Conservation (phyloP, 1,140 invertebrate genomes). For the Eriosoma lanigerum region DNA sequence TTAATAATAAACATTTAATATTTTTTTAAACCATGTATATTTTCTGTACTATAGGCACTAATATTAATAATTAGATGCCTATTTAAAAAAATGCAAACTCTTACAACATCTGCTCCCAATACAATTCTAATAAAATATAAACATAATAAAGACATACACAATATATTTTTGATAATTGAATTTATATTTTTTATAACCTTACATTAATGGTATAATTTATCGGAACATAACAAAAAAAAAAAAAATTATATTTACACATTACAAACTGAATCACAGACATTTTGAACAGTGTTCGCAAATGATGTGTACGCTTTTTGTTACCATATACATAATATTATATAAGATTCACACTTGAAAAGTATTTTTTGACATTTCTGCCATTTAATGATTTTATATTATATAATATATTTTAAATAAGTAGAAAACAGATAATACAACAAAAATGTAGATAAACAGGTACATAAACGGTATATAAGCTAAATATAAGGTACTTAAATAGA, state of each 20-base stretch:
- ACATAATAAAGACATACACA: no score
- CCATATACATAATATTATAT: neutral
- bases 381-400: conserved; percentile 28
- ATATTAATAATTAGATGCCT: no score
- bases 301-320: conserved; percentile 40
- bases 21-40: no score
- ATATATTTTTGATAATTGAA: conserved; percentile 33
- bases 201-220: conserved; percentile 48
- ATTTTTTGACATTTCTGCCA: neutral
- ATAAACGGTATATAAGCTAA: conserved; percentile 17
- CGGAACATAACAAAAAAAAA: conserved; percentile 43
- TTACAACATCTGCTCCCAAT: no score
- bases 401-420: conserved; percentile 12
- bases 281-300: conserved; percentile 46
- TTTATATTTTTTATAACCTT: conserved; percentile 41
- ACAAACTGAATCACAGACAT: conserved; percentile 49
- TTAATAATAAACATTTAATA: no score
- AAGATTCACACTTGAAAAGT: neutral
- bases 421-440: neutral
- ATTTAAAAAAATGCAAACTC: no score
- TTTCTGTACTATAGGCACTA: no score
- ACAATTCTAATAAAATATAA: no score
- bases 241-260: conserved; percentile 38
- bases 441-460: conserved; percentile 15
- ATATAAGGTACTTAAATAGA: neutral